Evolutionary conservation across 2,797 vertebrate species (phyloP).

Genomic region (Acanthis flammea): DNA sequence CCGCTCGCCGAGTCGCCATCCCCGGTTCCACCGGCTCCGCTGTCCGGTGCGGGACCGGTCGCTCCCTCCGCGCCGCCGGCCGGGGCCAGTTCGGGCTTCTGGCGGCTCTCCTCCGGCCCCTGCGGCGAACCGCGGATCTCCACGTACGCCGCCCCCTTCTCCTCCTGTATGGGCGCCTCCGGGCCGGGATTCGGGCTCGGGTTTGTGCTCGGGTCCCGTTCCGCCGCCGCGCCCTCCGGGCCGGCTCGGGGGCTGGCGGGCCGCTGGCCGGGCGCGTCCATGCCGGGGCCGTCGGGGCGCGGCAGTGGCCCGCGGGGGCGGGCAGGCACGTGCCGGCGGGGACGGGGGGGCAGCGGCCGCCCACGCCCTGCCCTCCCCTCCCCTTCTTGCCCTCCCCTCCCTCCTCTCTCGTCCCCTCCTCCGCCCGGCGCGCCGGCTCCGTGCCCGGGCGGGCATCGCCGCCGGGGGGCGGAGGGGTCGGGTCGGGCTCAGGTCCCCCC

Average conservation of each 20-base stretch:
- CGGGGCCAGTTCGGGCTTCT: constrained; percentile 74
- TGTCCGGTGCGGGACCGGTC: constrained; percentile 61
- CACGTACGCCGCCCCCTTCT: not conserved
- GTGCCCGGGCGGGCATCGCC: not conserved
- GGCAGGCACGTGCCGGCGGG: not conserved
- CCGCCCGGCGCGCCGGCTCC: not conserved
- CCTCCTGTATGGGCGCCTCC: not conserved
- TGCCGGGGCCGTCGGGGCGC: constrained; percentile 33
- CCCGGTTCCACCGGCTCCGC: constrained; percentile 1
- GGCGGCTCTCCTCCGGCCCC: constrained; percentile 62
- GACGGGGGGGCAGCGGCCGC: not conserved
- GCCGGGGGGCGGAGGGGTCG: not conserved
- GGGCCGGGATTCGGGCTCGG: not conserved
- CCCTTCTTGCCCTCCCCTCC: not conserved
- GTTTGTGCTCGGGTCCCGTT: not conserved
- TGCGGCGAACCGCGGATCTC: not conserved
- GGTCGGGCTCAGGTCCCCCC: not conserved
- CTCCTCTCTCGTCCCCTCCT: not conserved
- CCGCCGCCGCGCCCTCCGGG: not conserved
- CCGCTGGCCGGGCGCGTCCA: constrained; percentile 48
- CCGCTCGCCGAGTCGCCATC: not conserved
- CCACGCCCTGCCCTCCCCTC: not conserved
- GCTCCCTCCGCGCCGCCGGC: constrained; percentile 73
- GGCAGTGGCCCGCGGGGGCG: constrained; percentile 37
- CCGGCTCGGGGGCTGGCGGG: not conserved